Evolutionary conservation across 2,888 invertebrate species (phyloP), one percentile per base, ranked within the genome.

Genomic region (Ischnus inquisitorius): DNA sequence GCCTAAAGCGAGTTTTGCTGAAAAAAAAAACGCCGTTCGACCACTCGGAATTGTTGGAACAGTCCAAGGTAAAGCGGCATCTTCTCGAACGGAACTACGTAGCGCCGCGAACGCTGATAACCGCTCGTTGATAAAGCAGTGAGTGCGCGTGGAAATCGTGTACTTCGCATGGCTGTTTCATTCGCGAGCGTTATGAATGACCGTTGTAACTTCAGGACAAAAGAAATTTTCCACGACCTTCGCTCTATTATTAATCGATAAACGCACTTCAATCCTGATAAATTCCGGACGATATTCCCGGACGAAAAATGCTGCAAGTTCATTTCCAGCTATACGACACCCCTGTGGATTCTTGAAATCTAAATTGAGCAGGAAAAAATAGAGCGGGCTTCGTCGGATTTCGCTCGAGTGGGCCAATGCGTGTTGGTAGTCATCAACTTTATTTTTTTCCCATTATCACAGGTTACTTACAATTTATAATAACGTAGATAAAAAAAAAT

Each of bases 401-500:
- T 8, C 19, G 19, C n/a, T 8, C 6, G 8, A 51, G n/a, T 8
- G 6, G 6, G 16, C 19, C 19, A 51, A 19, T 16, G 8, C 8
- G 12, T 51, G 57, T 19, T 22, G 51, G 16, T 57, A 57, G 16
- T 19, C 25, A 34, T 34, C 25, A 22, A 22, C 57, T 75, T 82
- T 84, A 79, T 88, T 89, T 85, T 72, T 89, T 84, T 72, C 71
- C 82, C 87, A 85, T 90, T 91, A 91, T 92, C 91, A 92, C 91
- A 91, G 88, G 89, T 89, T 86, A 88, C 87, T 88, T 89, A 88
- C 81, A 89, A 84, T 81, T 88, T 87, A 85, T 25, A 87, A 85
- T 25, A 87, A 86, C 82, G 74, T 34, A 81, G 60, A 54, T 25
- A 64, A 60, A 82, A 43, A 69, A 51, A 79, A 39, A 72, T 64